A percentile compares a stretch with the other conserved stretches of the same genome.
These are phyloP conservation scores for Trachymyrmex septentrionalis DNA, from an alignment of 1,140 invertebrate species.

Conservation along the genomic window DNA sequence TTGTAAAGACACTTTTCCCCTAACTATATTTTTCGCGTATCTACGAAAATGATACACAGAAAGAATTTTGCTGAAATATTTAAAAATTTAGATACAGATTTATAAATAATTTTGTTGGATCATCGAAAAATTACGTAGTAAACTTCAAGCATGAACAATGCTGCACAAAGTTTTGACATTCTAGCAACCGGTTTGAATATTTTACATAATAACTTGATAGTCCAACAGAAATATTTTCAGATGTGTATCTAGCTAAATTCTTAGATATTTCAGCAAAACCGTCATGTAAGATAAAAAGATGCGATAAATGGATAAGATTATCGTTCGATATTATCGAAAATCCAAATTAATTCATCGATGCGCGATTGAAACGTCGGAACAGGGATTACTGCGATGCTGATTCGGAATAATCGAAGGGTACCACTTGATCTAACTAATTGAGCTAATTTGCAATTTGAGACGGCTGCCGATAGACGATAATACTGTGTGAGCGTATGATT, in stretches of 20 bases:
- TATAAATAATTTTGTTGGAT: no score
- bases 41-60: no score
- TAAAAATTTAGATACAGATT: no score
- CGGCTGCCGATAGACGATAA: neutral
- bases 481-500: neutral
- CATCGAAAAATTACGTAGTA: no score
- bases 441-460: conserved; percentile 50
- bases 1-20: no score
- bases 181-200: no score
- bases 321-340: neutral
- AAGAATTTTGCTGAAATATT: neutral
- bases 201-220: no score
- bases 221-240: no score
- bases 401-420: conserved; percentile 26
- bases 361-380: neutral
- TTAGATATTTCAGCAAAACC: no score
- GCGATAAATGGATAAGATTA: neutral
- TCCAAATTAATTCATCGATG: neutral
- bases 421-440: conserved; percentile 17
- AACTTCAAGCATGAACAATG: no score
- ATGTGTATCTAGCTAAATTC: no score
- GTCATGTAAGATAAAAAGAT: neutral
- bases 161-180: no score
- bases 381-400: neutral
- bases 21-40: neutral